Percentiles rank a stretch among this genome's conserved stretches.
phyloP scores from a whole-genome alignment of 1,140 invertebrate genomes.

The Charaxes varanes region DNA sequence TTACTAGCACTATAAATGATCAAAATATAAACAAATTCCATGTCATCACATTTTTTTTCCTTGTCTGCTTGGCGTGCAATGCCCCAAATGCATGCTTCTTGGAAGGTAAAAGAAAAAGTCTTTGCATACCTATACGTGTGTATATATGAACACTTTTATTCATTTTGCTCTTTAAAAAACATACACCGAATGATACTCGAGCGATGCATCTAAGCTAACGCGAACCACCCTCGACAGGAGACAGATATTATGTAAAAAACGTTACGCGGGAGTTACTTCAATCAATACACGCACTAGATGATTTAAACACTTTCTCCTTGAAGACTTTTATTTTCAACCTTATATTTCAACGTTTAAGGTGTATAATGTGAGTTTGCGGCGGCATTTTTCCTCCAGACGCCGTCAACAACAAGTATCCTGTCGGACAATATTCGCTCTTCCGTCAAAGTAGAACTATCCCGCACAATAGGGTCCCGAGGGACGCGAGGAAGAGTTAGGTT shows the following conservation, averaged over 20 bases:
- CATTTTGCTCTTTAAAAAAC: too few species aligned
- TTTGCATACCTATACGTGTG: too few species aligned
- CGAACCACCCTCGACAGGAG: conserved; percentile 47
- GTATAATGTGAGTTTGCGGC: conserved; percentile 14
- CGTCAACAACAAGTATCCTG: conserved; percentile 53
- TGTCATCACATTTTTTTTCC: too few species aligned
- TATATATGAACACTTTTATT: too few species aligned
- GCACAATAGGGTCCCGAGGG: conserved; percentile 28
- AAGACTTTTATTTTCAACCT: conserved; percentile 24
- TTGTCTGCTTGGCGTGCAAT: too few species aligned
- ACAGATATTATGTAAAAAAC: conserved; percentile 71
- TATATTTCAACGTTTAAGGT: conserved; percentile 22
- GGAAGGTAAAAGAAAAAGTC: too few species aligned
- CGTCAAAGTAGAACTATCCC: conserved; percentile 28
- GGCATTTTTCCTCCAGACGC: conserved; percentile 43
- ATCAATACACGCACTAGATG: conserved; percentile 69
- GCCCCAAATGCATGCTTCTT: too few species aligned
- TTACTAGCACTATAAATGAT: too few species aligned
- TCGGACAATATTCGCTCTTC: conserved; percentile 46
- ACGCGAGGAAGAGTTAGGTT: conserved; percentile 60
- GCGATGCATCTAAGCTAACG: conserved; percentile 1
- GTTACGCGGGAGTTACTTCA: conserved; percentile 67
- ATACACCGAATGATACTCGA: conserved; percentile 17
- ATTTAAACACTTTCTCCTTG: conserved; percentile 66
- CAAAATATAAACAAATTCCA: too few species aligned